Conservation (phyloP, 2,113 vertebrate species). For the Sardina pilchardus region DNA sequence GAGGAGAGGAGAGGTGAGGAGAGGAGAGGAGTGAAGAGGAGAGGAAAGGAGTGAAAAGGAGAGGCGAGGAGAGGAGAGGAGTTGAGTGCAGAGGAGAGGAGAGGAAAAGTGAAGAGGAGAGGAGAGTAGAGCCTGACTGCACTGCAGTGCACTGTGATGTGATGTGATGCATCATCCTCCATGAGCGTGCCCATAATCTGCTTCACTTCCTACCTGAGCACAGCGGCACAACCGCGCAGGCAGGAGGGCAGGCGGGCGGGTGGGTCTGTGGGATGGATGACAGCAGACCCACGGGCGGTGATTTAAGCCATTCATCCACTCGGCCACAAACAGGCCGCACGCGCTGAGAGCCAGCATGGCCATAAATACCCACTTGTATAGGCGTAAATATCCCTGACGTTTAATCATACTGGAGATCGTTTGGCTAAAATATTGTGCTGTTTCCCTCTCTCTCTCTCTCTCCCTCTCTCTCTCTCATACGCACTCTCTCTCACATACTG, state of each 20-base stretch:
- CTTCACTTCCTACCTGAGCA: not conserved
- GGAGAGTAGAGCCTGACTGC: no score
- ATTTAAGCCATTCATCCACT: slow-evolving; percentile 11
- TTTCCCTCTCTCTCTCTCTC: not conserved
- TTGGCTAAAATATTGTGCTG: not conserved
- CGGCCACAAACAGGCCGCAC: not conserved
- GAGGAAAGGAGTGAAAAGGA: no score
- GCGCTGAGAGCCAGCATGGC: not conserved
- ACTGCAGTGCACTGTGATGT: not conserved
- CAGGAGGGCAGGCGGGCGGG: no score
- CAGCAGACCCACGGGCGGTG: not conserved
- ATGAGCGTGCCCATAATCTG: not conserved
- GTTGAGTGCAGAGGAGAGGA: no score
- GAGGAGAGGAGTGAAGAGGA: no score
- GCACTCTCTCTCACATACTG: no score
- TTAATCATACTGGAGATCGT: not conserved
- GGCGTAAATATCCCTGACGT: not conserved
- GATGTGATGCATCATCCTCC: not conserved
- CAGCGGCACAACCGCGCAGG: not conserved
- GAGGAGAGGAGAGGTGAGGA: no score
- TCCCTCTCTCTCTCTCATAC: not conserved
- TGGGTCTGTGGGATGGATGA: not conserved
- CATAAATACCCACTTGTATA: not conserved
- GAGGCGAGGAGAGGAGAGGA: no score
- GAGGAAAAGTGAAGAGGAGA: no score